A percentile compares a stretch with the other conserved stretches of the same genome.
These are phyloP conservation scores for Ceyx margarethae DNA, from an alignment of 2,113 vertebrate genomes.

Conservation along the genomic window DNA sequence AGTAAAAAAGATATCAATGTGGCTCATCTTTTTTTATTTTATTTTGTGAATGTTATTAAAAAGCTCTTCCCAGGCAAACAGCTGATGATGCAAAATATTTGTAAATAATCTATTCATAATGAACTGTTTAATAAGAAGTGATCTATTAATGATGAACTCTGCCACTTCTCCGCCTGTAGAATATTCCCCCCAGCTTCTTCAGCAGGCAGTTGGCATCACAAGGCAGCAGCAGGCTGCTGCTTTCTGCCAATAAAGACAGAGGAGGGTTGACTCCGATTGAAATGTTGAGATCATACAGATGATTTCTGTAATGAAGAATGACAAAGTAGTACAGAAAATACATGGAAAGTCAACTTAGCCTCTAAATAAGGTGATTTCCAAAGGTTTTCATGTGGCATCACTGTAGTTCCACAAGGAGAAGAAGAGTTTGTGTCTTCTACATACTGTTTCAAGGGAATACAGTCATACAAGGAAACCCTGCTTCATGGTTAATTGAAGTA, in stretches of 20 bases:
- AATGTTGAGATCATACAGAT: rapidly evolving
- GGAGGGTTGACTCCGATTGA: background rate
- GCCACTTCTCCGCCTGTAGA: background rate
- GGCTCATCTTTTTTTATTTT: background rate
- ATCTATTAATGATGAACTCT: background rate
- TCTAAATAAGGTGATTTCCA: background rate
- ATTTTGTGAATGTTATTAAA: background rate
- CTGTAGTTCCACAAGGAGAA: background rate
- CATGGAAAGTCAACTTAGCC: background rate
- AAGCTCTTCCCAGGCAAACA: background rate
- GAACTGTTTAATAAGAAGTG: background rate
- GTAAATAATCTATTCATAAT: background rate
- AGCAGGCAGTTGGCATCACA: background rate
- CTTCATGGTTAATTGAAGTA: slow-evolving; percentile 2
- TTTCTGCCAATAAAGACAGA: background rate
- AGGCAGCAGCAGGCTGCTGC: background rate
- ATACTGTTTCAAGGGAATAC: background rate
- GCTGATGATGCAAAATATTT: background rate
- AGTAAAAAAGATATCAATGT: background rate
- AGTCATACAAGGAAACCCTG: background rate
- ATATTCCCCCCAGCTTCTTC: background rate
- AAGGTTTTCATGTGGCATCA: background rate
- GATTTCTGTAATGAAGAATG: background rate
- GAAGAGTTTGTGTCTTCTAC: background rate
- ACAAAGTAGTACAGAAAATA: background rate